These are phyloP conservation scores for Orthosia gothica DNA, from an alignment of 2,888 invertebrate genomes.

Conservation along the genomic window DNA sequence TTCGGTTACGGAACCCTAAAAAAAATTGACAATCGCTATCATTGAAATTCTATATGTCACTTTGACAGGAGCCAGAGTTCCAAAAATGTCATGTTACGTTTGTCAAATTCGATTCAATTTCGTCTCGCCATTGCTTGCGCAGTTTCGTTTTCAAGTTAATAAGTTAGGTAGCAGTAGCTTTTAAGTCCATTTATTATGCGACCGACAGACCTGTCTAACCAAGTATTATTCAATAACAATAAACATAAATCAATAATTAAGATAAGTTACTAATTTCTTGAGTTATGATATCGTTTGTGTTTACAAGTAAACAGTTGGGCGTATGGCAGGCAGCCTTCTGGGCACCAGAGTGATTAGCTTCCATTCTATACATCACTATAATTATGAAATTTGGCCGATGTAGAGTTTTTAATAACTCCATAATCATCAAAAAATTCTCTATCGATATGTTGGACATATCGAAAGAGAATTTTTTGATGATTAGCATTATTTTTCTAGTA, in stretches of 20 bases:
- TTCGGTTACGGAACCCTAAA: too few relatives aligned
- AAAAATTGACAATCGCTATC: background rate
- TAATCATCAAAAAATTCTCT: too few relatives aligned
- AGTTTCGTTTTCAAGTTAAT: slow-evolving; percentile 21
- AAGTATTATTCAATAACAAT: slow-evolving; percentile 59
- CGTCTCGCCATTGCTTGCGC: slow-evolving; percentile 7
- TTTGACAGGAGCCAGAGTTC: too few relatives aligned
- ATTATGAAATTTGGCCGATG: too few relatives aligned
- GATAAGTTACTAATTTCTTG: slow-evolving; percentile 58
- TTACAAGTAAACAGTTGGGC: slow-evolving; percentile 33
- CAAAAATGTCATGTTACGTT: background rate
- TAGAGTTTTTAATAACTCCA: too few relatives aligned
- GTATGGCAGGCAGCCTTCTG: background rate
- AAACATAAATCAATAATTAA: slow-evolving; percentile 64
- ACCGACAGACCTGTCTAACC: slow-evolving; percentile 38
- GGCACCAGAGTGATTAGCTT: background rate
- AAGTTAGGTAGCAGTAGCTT: slow-evolving; percentile 15
- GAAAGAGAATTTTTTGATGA: too few relatives aligned
- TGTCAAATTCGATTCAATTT: background rate
- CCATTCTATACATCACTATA: too few relatives aligned
- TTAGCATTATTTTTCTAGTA: too few relatives aligned
- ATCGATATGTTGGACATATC: too few relatives aligned
- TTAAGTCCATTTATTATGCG: slow-evolving; percentile 46
- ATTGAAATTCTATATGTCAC: background rate
- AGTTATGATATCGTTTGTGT: slow-evolving; percentile 55